These are phyloP conservation scores for Parnassius smintheus DNA, from an alignment of 2,888 invertebrate species.

Conservation along the genomic window DNA sequence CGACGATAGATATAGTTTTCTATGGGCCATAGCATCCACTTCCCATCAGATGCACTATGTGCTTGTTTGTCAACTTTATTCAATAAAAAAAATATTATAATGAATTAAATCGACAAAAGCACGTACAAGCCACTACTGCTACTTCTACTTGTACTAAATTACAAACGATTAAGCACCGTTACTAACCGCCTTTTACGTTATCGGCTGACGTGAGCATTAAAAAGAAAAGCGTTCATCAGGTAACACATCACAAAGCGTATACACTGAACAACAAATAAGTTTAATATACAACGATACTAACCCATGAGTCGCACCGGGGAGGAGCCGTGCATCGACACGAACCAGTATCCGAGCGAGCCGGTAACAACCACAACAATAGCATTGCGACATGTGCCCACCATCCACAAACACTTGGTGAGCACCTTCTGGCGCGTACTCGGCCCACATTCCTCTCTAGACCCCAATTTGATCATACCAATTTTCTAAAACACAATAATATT, in stretches of 20 bases:
- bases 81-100: too few relatives aligned
- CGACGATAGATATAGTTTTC: too few relatives aligned
- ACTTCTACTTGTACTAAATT: constrained; percentile 8
- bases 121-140: neutral
- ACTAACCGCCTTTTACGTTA: constrained; percentile 63
- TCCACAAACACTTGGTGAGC: constrained; percentile 86
- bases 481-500: constrained; percentile 62
- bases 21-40: too few relatives aligned
- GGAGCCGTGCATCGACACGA: constrained; percentile 69
- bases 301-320: constrained; percentile 87
- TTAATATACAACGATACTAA: constrained; percentile 40
- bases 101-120: neutral
- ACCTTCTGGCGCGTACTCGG: constrained; percentile 80
- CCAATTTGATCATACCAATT: constrained; percentile 83
- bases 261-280: neutral
- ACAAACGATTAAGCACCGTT: constrained; percentile 28
- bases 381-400: constrained; percentile 90
- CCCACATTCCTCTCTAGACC: constrained; percentile 74
- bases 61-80: too few relatives aligned
- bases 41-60: too few relatives aligned
- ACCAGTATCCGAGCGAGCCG: constrained; percentile 85
- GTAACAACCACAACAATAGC: constrained; percentile 90
- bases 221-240: constrained; percentile 39
- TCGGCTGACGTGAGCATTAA: constrained; percentile 59
- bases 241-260: neutral